Percentiles rank a stretch among this genome's conserved stretches.
Evolutionary conservation across 2,113 vertebrate genomes (phyloP).

Genomic region (Laticauda colubrina): DNA sequence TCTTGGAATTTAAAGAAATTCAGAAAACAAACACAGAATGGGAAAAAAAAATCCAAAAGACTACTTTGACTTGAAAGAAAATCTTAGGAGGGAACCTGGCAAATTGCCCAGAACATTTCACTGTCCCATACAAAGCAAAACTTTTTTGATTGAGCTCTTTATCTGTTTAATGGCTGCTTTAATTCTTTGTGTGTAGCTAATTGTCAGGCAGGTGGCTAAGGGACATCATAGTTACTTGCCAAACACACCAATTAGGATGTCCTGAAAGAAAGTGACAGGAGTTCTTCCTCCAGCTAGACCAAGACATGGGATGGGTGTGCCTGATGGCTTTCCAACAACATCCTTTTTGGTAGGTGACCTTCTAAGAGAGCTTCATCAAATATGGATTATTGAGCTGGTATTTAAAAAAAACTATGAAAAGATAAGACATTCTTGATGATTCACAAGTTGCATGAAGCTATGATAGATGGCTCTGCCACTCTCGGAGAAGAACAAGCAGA

Average conservation of each 20-base stretch:
- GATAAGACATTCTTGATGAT: background rate
- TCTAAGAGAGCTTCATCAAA: background rate
- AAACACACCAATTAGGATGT: background rate
- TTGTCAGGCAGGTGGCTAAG: background rate
- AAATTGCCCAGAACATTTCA: constrained; percentile 7
- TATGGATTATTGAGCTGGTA: background rate
- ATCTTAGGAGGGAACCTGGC: background rate
- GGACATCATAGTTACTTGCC: background rate
- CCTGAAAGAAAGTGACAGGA: background rate
- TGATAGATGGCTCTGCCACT: too few species aligned
- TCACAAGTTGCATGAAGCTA: background rate
- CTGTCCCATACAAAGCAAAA: constrained; percentile 7
- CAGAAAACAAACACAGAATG: background rate
- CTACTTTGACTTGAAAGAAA: background rate
- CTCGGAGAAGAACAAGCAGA: too few species aligned
- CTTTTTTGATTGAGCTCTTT: constrained; percentile 6
- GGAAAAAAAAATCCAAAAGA: background rate
- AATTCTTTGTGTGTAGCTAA: background rate
- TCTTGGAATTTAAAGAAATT: background rate
- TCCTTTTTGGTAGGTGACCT: background rate
- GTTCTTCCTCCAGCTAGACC: background rate
- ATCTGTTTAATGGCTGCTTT: constrained; percentile 11
- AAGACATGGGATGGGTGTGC: background rate
- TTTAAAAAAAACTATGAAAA: background rate
- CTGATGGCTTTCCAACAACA: too few species aligned